Evolutionary conservation across 1,140 invertebrate species (phyloP).

Genomic region (Cydia fagiglandana): DNA sequence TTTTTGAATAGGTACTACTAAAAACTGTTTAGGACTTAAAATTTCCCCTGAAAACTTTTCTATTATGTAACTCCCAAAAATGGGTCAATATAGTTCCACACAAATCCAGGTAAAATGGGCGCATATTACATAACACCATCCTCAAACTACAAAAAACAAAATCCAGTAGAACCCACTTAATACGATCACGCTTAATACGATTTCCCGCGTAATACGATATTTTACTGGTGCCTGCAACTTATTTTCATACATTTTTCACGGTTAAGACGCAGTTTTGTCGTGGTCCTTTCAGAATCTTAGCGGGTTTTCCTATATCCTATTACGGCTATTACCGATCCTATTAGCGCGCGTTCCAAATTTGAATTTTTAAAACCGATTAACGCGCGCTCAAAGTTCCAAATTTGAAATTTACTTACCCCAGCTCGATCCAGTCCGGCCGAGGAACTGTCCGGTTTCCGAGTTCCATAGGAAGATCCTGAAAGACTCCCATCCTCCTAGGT

Average conservation of each 20-base stretch:
- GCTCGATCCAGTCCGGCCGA: slow-evolving; percentile 92
- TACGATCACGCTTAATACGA: too few species aligned
- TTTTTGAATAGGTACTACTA: background rate
- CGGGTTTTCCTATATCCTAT: background rate
- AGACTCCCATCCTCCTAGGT: slow-evolving; percentile 91
- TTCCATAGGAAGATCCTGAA: slow-evolving; percentile 93
- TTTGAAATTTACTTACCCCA: slow-evolving; percentile 87
- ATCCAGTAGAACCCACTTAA: background rate
- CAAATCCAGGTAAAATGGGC: background rate
- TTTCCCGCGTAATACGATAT: too few species aligned
- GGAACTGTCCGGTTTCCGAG: slow-evolving; percentile 91
- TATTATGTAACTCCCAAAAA: background rate
- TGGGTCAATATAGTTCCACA: background rate
- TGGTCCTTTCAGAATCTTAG: too few species aligned
- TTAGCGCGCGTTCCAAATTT: slow-evolving; percentile 3
- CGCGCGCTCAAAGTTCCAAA: background rate
- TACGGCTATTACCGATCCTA: background rate
- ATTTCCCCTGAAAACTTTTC: background rate
- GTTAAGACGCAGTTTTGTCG: too few species aligned
- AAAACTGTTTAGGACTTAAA: background rate
- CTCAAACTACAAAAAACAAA: background rate
- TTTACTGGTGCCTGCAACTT: too few species aligned
- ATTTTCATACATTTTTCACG: too few species aligned
- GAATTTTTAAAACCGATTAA: background rate
- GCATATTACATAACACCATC: slow-evolving; percentile 7